Conservation (phyloP, 2,888 invertebrate genomes). For the Tryphoninae sp. region DNA sequence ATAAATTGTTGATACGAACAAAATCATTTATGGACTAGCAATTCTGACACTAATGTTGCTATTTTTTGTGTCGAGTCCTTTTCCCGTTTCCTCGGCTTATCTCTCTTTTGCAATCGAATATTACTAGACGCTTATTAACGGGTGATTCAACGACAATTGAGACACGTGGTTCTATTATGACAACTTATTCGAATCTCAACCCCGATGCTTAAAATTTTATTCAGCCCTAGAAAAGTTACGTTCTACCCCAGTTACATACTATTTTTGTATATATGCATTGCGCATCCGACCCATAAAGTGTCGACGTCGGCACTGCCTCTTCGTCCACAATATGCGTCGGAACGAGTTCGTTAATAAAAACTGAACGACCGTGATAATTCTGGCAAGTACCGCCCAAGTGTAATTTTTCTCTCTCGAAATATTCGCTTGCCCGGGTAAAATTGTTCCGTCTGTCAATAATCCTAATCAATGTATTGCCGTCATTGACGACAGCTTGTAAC, state of each 20-base stretch:
- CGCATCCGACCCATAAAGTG: slow-evolving; percentile 10
- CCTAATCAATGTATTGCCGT: background rate
- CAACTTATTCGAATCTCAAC: background rate
- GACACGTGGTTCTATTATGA: background rate
- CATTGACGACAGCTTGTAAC: background rate
- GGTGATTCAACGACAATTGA: background rate
- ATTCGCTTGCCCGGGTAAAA: slow-evolving; percentile 29
- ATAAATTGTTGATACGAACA: slow-evolving; percentile 7
- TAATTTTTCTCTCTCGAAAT: slow-evolving; percentile 4
- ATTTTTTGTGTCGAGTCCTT: background rate
- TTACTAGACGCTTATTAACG: background rate
- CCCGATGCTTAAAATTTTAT: background rate
- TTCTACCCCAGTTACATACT: slow-evolving; percentile 13
- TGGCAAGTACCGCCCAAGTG: background rate
- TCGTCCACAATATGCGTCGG: background rate
- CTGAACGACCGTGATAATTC: slow-evolving; percentile 3
- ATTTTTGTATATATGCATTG: background rate
- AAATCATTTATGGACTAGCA: background rate
- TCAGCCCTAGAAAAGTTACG: background rate
- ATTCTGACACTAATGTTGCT: background rate
- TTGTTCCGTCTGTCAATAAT: background rate
- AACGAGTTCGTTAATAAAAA: background rate
- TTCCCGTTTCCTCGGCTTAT: background rate
- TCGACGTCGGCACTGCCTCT: background rate
- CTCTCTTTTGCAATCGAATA: background rate